Conservation (phyloP, 2,113 vertebrate species). For the Natator depressus region DNA sequence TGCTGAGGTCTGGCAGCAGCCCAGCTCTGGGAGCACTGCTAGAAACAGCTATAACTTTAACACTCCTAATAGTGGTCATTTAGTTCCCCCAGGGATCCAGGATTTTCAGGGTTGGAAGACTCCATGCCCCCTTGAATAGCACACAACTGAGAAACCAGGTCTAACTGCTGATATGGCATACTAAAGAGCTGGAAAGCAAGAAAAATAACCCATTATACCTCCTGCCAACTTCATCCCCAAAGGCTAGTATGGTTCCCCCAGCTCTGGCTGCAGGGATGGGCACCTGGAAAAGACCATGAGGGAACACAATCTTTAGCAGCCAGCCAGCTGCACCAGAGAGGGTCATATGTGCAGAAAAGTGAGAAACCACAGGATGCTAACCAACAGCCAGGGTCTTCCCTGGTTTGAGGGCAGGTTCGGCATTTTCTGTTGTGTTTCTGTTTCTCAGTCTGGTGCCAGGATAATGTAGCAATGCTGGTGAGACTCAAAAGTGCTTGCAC, state of each 20-base stretch:
- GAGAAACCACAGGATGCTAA: neutral
- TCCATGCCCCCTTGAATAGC: neutral
- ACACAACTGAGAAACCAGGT: neutral
- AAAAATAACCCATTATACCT: neutral
- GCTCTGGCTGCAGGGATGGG: neutral
- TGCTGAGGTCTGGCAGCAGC: conserved; percentile 40
- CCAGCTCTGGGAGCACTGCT: neutral
- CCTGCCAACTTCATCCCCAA: neutral
- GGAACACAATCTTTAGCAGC: neutral
- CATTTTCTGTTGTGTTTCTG: neutral
- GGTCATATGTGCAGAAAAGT: neutral
- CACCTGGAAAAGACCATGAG: neutral
- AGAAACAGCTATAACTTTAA: conserved; percentile 13
- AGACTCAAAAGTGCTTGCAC: neutral
- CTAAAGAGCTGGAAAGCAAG: neutral
- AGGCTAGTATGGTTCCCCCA: neutral
- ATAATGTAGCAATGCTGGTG: neutral
- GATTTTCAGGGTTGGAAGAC: neutral
- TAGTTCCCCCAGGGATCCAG: neutral
- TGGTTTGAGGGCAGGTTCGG: neutral
- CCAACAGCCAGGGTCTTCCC: neutral
- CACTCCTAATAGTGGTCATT: neutral
- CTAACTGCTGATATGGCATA: neutral
- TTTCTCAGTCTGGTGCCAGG: neutral
- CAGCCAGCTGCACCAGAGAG: neutral